Evolutionary conservation across 1,140 invertebrate genomes (phyloP).

Genomic region (Thaumetopoea pityocampa): DNA sequence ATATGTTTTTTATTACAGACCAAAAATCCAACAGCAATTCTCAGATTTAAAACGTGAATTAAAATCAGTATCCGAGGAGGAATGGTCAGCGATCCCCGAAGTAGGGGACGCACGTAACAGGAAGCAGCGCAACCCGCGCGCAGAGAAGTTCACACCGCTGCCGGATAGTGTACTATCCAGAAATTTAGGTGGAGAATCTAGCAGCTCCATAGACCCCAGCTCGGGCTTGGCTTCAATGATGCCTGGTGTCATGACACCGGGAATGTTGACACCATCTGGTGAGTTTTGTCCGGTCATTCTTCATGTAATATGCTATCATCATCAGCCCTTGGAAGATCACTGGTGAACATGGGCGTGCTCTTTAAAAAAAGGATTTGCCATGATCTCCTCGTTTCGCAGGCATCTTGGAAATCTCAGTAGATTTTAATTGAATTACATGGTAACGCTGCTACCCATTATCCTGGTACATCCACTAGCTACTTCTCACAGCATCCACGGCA

Average conservation of each 20-base stretch:
- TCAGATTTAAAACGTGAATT: slow-evolving; percentile 97
- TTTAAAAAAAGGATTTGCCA: too few species aligned
- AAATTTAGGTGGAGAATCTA: slow-evolving; percentile 90
- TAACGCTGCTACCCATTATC: too few species aligned
- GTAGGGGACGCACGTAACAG: slow-evolving; percentile 99
- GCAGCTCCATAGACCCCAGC: slow-evolving; percentile 88
- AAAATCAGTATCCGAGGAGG: slow-evolving; percentile 90
- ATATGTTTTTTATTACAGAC: slow-evolving; percentile 71
- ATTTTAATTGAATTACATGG: too few species aligned
- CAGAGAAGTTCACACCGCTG: slow-evolving; percentile 97
- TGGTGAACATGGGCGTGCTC: too few species aligned
- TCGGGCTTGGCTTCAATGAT: slow-evolving; percentile 91
- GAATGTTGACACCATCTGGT: slow-evolving; percentile 84
- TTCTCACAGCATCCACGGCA: too few species aligned
- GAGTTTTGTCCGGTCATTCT: slow-evolving; percentile 4
- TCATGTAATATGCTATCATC: too few species aligned
- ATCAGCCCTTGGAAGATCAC: too few species aligned
- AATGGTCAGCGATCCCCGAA: slow-evolving; percentile 98
- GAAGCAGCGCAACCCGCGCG: slow-evolving; percentile 95
- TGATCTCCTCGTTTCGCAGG: too few species aligned
- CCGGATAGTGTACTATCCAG: slow-evolving; percentile 97
- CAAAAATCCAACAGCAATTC: slow-evolving; percentile 99
- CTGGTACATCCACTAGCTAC: too few species aligned
- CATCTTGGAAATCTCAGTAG: too few species aligned
- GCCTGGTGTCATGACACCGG: slow-evolving; percentile 86